phyloP scores from a whole-genome alignment of 2,113 vertebrate genomes.

The Tautogolabrus adspersus region DNA sequence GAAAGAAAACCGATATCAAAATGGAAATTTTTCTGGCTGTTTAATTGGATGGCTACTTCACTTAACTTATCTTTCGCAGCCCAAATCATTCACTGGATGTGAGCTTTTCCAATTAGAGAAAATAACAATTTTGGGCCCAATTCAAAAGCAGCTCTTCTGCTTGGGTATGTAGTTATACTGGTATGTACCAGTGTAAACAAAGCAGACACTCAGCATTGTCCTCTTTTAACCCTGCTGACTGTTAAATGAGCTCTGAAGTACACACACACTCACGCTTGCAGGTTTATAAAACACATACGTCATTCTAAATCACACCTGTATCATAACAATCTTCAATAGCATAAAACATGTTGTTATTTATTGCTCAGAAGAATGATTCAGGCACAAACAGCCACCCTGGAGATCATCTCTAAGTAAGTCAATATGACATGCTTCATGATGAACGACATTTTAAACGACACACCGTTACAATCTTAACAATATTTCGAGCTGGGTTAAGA shows the following conservation, averaged over 20 bases:
- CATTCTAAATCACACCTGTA: constrained; percentile 44
- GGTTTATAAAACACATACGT: constrained; percentile 42
- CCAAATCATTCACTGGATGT: constrained; percentile 72
- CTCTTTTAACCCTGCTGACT: constrained; percentile 45
- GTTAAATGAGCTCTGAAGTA: constrained; percentile 32
- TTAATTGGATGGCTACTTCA: constrained; percentile 86
- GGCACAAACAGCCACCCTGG: constrained; percentile 53
- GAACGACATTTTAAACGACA: constrained; percentile 75
- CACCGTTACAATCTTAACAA: constrained; percentile 77
- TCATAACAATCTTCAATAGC: constrained; percentile 28
- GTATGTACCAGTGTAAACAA: constrained; percentile 70
- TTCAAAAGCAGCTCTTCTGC: constrained; percentile 70
- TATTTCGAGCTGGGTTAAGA: constrained; percentile 74
- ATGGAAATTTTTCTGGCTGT: constrained; percentile 78
- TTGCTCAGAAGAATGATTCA: constrained; percentile 52
- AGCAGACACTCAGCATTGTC: constrained; percentile 13
- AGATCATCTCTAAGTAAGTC: constrained; percentile 71
- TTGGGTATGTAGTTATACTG: constrained; percentile 60
- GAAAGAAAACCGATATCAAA: constrained; percentile 73
- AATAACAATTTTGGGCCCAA: constrained; percentile 65
- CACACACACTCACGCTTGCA: constrained; percentile 22
- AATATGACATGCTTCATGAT: constrained; percentile 78
- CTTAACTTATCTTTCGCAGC: constrained; percentile 79
- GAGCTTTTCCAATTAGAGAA: constrained; percentile 79
- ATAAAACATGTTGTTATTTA: constrained; percentile 68